Evolutionary conservation across 1,140 invertebrate species (phyloP).

Genomic region (Drosophila nannoptera): DNA sequence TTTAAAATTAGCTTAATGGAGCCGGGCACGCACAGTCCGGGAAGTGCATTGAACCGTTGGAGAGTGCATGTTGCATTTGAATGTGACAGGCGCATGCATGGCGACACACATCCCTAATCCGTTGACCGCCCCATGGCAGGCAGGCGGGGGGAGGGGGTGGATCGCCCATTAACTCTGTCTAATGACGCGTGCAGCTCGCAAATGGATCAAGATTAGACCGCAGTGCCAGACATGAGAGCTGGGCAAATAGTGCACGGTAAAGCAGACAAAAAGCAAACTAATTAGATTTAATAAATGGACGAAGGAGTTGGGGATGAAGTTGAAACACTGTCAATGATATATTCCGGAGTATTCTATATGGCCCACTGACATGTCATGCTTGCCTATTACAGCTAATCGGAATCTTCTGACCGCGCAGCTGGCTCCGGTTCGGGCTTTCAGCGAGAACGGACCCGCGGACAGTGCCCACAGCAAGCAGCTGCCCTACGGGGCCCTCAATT

Average conservation of each 20-base stretch:
- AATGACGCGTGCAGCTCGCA: constrained; percentile 32
- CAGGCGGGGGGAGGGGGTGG: neutral
- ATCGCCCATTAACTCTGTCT: neutral
- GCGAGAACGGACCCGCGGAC: constrained; percentile 42
- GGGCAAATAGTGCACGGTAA: constrained; percentile 13
- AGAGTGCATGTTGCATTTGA: constrained; percentile 38
- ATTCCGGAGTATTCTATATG: neutral
- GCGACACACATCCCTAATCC: neutral
- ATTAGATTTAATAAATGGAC: constrained; percentile 56
- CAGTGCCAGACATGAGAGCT: constrained; percentile 3
- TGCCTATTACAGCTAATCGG: constrained; percentile 52
- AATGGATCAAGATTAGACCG: constrained; percentile 55
- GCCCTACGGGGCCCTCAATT: constrained; percentile 42
- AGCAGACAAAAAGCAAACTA: constrained; percentile 50
- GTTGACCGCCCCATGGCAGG: neutral
- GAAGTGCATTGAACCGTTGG: constrained; percentile 52
- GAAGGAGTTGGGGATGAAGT: neutral
- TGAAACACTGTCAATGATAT: neutral
- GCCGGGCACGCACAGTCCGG: constrained; percentile 47
- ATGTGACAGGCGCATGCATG: constrained; percentile 50
- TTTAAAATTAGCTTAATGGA: constrained; percentile 44
- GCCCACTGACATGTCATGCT: neutral
- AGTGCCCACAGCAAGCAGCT: constrained; percentile 58
- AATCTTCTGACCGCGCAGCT: constrained; percentile 53
- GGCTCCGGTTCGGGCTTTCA: constrained; percentile 26